Evolutionary conservation across 2,888 invertebrate species (phyloP), one percentile per base, ranked within the genome.

Genomic region (Hydriomena furcata): DNA sequence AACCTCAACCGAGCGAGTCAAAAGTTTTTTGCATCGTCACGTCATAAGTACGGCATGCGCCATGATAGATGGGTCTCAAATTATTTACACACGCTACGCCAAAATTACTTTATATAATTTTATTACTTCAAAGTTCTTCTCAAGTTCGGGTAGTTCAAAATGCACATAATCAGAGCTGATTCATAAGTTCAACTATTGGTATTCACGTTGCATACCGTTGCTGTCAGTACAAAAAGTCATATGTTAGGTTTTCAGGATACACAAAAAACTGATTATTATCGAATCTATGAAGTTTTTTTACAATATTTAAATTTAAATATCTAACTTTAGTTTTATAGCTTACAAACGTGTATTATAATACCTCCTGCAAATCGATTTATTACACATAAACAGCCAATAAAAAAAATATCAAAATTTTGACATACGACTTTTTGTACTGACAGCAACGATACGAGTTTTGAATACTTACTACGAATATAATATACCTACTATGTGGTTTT

Each of bases 71-170:
- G 23, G 4, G 23, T 12, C 7, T 35, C 21, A 7, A 63, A 65
- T 55, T 70, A 74, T 73, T 74, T 73, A 67, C 62, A 61, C 73
- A 74, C 72, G 71, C 76, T 67, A 73, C 49, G 34, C 24, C 40
- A 31, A 43, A 52, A 61, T 65, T 62, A 61, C 60, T 52, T 61
- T 53, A 63, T 58, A 61, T 70, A 66, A 68, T 55, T 63, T 70
- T 58, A 59, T 55, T 31, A 17, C 31, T 7, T 7, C 52, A 54
- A 52, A 45, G 43, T 7, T 12, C 55, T 53, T 57, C 49, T 49
- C 55, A 55, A 36, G 55, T 42, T 55, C 32, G 55, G 46, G 53
- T 52, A 53, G 44, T 41, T 10, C 25, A 49, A 51, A 45, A 55
- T 49, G 51, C 44, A 50, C 55, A 57, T 53, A 52, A 51, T 52